Conservation (phyloP, 2,113 vertebrate genomes). For the Cololabis saira region DNA sequence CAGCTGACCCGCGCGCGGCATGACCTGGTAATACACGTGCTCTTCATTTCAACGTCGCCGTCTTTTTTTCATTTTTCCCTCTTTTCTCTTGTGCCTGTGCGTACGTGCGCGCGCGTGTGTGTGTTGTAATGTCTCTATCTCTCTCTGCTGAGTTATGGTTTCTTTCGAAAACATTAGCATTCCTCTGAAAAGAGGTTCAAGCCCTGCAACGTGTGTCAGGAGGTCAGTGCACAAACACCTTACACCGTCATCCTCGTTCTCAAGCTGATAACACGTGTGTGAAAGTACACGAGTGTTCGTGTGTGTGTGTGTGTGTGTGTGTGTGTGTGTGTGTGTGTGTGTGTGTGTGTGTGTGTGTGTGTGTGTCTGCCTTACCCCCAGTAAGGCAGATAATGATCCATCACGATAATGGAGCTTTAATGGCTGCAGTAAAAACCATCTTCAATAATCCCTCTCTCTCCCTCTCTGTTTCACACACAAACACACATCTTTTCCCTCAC, state of each 20-base stretch:
- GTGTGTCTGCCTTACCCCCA: constrained; percentile 17
- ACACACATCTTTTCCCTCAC: constrained; percentile 22
- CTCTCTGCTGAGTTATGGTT: constrained; percentile 61
- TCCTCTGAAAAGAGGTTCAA: constrained; percentile 65
- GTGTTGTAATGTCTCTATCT: constrained; percentile 32
- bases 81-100: background rate
- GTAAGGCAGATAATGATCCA: constrained; percentile 73
- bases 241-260: constrained; percentile 35
- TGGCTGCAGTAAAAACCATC: constrained; percentile 72
- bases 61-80: constrained; percentile 12
- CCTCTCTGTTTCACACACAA: constrained; percentile 13
- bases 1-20: constrained; percentile 22
- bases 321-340: constrained; percentile 10
- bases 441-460: constrained; percentile 32
- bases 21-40: constrained; percentile 14
- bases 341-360: constrained; percentile 1
- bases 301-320: constrained; percentile 3
- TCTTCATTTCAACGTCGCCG: constrained; percentile 5
- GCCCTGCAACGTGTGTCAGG: constrained; percentile 51
- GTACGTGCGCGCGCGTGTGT: background rate
- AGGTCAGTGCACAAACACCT: constrained; percentile 47
- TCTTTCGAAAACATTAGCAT: constrained; percentile 70
- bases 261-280: constrained; percentile 44
- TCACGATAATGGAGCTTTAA: constrained; percentile 71
- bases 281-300: background rate